Evolutionary conservation across 1,140 invertebrate species (phyloP).

Genomic region (Rhagoletis pomonella): DNA sequence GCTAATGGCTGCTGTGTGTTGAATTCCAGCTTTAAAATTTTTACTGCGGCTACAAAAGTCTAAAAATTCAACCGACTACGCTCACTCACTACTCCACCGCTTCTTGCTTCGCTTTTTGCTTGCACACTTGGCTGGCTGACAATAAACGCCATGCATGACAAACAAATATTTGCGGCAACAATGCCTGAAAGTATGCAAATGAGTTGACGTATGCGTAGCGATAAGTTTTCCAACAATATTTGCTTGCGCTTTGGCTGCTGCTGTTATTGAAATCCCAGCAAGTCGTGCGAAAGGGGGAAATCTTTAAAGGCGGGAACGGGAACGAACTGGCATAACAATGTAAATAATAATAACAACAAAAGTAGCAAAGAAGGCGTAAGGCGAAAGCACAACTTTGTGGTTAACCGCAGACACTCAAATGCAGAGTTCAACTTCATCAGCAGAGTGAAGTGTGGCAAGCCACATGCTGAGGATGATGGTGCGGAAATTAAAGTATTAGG

Average conservation of each 20-base stretch:
- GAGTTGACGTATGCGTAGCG: not conserved
- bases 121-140: not conserved
- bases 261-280: conserved; percentile 22
- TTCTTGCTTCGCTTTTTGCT: not conserved
- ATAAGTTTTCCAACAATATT: conserved; percentile 2
- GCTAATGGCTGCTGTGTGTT: not conserved
- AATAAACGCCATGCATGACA: conserved; percentile 24
- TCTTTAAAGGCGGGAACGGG: not conserved
- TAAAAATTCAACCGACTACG: not conserved
- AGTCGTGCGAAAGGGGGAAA: not conserved
- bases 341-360: not conserved
- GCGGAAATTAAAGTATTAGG: not conserved
- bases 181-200: conserved; percentile 29
- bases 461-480: not conserved
- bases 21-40: no score
- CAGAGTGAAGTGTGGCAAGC: not conserved
- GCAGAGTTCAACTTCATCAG: conserved; percentile 11
- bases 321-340: not conserved
- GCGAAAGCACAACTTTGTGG: not conserved
- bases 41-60: no score
- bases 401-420: conserved; percentile 1
- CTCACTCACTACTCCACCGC: no score
- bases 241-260: not conserved
- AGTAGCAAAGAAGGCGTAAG: not conserved
- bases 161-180: not conserved